These are phyloP conservation scores for Eurypyga helias DNA, from an alignment of 2,113 vertebrate species.

Conservation along the genomic window DNA sequence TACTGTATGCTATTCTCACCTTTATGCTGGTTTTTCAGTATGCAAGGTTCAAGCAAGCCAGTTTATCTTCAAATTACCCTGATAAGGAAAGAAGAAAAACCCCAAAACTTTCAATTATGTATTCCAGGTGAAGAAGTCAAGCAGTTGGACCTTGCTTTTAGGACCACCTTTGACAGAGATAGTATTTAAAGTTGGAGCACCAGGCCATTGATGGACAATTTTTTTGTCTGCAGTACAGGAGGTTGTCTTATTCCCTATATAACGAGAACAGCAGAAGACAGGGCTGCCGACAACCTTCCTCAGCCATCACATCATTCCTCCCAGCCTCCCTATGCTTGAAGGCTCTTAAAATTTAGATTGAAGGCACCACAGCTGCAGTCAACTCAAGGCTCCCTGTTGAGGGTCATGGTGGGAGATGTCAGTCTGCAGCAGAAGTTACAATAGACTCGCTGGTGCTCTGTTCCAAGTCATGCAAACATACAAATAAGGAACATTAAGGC, in stretches of 20 bases:
- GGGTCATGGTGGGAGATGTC: not conserved
- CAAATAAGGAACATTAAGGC: not conserved
- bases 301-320: not conserved
- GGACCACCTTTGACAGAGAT: not conserved
- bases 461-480: not conserved
- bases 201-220: not conserved
- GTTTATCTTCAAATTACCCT: not conserved
- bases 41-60: not conserved
- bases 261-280: not conserved
- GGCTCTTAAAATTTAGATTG: not conserved
- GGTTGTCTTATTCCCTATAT: not conserved
- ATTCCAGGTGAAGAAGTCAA: not conserved
- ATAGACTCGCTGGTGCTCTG: not conserved
- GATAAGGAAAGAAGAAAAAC: rapidly evolving
- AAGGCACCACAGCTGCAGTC: not conserved
- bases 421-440: not conserved
- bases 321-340: not conserved
- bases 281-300: not conserved
- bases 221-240: not conserved
- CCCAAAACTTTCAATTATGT: not conserved
- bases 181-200: not conserved
- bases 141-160: not conserved
- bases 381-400: not conserved
- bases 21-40: not conserved
- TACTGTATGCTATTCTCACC: not conserved